Conservation (phyloP, 1,140 invertebrate species). For the Venustaconcha ellipsiformis region DNA sequence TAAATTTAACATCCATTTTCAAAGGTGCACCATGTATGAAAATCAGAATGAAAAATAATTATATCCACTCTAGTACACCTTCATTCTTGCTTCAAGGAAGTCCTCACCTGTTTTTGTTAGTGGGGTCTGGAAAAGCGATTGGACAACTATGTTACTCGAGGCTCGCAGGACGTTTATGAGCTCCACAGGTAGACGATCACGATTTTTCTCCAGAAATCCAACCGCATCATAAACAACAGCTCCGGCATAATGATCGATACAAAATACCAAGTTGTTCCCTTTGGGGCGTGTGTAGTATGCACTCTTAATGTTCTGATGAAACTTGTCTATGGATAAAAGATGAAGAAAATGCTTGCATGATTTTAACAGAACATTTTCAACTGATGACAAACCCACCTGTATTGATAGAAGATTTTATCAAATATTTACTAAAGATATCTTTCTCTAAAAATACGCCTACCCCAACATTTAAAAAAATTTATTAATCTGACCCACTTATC, state of each 20-base stretch:
- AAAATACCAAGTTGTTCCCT: constrained; percentile 75
- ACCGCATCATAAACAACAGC: constrained; percentile 81
- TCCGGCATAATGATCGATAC: constrained; percentile 65
- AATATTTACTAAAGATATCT: too few relatives aligned
- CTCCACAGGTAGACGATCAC: constrained; percentile 85
- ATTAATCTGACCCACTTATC: too few relatives aligned
- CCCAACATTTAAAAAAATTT: too few relatives aligned
- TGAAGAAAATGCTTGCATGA: constrained; percentile 17
- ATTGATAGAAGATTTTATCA: too few relatives aligned
- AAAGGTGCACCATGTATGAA: too few relatives aligned
- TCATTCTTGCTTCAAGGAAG: too few relatives aligned
- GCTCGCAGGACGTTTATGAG: constrained; percentile 82
- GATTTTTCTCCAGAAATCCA: constrained; percentile 86
- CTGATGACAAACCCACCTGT: too few relatives aligned
- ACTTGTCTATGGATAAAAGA: constrained; percentile 77
- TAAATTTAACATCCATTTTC: too few relatives aligned
- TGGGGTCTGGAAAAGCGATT: constrained; percentile 85
- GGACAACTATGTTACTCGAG: constrained; percentile 81
- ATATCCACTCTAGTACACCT: too few relatives aligned
- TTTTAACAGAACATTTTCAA: neutral
- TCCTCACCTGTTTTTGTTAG: constrained; percentile 75
- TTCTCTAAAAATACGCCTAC: too few relatives aligned
- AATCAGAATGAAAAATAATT: too few relatives aligned
- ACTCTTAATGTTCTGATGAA: constrained; percentile 83
- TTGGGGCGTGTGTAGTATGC: constrained; percentile 83